These are phyloP conservation scores for Margarornis squamiger DNA, from an alignment of 2,797 vertebrate genomes.

Conservation along the genomic window DNA sequence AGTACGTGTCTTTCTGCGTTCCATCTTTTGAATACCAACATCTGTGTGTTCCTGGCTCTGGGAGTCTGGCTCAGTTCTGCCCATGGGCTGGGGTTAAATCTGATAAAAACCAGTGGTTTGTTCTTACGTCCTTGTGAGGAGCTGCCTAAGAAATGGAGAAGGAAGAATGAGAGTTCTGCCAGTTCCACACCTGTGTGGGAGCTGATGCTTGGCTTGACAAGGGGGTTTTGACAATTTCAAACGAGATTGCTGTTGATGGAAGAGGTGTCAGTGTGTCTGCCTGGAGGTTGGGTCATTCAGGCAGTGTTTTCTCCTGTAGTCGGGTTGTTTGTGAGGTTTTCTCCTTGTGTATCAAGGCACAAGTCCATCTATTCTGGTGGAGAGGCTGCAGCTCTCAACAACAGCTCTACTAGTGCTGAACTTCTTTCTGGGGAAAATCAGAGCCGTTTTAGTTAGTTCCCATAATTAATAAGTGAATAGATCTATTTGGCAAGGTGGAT, in stretches of 20 bases:
- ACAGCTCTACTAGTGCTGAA: neutral
- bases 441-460: neutral
- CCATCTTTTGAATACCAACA: neutral
- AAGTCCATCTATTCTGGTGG: fast-evolving
- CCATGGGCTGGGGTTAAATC: fast-evolving
- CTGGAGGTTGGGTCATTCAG: neutral
- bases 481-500: neutral
- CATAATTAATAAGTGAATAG: neutral
- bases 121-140: neutral
- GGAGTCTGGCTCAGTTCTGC: neutral
- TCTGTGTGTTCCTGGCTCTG: neutral
- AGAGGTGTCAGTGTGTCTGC: neutral
- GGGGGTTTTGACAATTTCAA: neutral
- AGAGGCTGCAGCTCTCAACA: neutral
- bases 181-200: fast-evolving
- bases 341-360: fast-evolving
- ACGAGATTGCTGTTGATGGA: neutral
- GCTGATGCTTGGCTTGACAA: neutral
- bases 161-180: neutral
- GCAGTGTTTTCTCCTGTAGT: neutral
- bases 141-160: neutral
- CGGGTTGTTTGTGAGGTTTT: neutral
- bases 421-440: neutral
- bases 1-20: neutral
- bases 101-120: neutral